Evolutionary conservation across 2,888 invertebrate species (phyloP).

Genomic region (Resseliella maxima): DNA sequence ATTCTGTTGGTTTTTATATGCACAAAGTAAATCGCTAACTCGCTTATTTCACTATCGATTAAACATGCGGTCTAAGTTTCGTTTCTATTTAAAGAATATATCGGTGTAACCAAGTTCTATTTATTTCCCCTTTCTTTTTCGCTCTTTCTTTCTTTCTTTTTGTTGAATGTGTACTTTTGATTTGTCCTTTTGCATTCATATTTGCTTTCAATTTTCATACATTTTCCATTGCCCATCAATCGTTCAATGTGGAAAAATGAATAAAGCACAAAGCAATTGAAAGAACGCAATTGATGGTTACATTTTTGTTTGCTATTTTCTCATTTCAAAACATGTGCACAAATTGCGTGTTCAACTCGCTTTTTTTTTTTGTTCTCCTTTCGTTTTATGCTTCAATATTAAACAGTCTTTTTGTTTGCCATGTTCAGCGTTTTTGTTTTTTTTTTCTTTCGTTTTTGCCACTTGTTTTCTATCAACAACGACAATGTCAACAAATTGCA

Average conservation of each 20-base stretch:
- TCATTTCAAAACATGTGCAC: background rate
- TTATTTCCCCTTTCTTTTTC: too few species aligned
- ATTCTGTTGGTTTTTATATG: background rate
- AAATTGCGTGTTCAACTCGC: background rate
- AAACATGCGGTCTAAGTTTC: background rate
- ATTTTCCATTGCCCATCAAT: background rate
- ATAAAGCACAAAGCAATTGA: background rate
- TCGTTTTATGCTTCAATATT: too few species aligned
- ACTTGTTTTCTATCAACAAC: background rate
- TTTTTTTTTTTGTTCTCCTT: too few species aligned
- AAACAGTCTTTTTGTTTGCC: too few species aligned
- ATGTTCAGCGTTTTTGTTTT: too few species aligned
- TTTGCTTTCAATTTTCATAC: conserved; percentile 5
- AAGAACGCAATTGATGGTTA: background rate
- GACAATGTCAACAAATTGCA: background rate
- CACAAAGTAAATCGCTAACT: background rate
- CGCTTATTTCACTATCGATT: conserved; percentile 10
- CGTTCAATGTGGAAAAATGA: background rate
- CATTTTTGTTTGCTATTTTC: background rate
- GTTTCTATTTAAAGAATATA: background rate
- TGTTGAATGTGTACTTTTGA: background rate
- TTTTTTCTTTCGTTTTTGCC: too few species aligned
- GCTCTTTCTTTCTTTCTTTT: background rate
- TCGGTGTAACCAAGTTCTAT: too few species aligned
- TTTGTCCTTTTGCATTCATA: background rate